Evolutionary conservation across 2,888 invertebrate genomes (phyloP).

Genomic region (Apamea monoglypha): DNA sequence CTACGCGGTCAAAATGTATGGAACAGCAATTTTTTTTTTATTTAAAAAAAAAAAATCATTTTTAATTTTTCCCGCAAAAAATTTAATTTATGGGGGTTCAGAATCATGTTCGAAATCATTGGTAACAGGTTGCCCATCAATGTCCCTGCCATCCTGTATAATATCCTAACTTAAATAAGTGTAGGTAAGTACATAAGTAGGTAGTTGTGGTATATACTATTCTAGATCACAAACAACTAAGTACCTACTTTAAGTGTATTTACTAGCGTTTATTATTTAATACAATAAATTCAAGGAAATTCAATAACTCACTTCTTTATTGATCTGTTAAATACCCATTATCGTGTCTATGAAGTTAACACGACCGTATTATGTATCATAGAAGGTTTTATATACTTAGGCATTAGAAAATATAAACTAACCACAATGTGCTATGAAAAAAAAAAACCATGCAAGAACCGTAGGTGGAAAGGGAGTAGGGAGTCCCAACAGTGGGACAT

Average conservation of each 20-base stretch:
- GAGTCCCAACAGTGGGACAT: too few species aligned
- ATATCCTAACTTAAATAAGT: background rate
- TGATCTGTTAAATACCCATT: conserved; percentile 34
- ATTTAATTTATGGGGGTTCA: too few species aligned
- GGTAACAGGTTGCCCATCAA: too few species aligned
- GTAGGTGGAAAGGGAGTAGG: background rate
- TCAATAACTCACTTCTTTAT: conserved; percentile 35
- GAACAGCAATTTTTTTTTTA: too few species aligned
- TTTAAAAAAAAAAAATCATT: too few species aligned
- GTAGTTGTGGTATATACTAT: background rate
- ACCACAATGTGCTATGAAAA: background rate
- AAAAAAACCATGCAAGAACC: background rate
- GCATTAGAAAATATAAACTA: too few species aligned
- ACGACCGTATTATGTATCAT: background rate
- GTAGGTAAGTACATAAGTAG: too few species aligned
- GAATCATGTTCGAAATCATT: too few species aligned
- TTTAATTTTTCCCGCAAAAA: too few species aligned
- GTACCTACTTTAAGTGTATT: conserved; percentile 16
- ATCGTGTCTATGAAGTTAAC: conserved; percentile 47
- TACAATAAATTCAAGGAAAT: conserved; percentile 41
- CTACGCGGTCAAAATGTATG: too few species aligned
- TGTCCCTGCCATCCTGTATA: too few species aligned
- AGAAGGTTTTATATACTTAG: background rate
- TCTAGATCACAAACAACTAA: background rate
- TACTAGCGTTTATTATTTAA: conserved; percentile 36